Conservation (phyloP, 2,797 vertebrate species). For the Acanthornis magna region DNA sequence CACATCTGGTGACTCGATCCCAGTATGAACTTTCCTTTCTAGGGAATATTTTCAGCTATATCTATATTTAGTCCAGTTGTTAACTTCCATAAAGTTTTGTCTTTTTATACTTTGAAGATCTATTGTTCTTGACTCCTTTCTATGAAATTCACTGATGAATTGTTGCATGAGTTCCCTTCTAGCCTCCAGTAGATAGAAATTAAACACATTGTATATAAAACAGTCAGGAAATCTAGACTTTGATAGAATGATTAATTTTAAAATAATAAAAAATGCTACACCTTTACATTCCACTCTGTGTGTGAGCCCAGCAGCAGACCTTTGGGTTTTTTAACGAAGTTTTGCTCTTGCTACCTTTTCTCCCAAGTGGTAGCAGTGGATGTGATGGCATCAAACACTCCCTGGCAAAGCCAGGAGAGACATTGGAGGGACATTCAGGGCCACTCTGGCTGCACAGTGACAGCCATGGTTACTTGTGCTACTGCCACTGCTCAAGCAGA, state of each 20-base stretch:
- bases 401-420: not conserved
- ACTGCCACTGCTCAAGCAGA: not conserved
- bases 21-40: not conserved
- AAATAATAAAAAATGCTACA: not conserved
- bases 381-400: not conserved
- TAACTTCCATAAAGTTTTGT: not conserved
- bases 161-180: not conserved
- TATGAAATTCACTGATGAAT: not conserved
- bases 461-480: accelerated
- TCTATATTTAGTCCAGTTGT: not conserved
- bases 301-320: not conserved
- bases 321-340: not conserved
- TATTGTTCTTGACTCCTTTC: not conserved
- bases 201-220: not conserved
- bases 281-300: accelerated
- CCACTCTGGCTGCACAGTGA: accelerated
- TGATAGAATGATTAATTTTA: not conserved
- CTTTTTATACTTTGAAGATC: not conserved
- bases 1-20: accelerated
- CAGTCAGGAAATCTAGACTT: not conserved
- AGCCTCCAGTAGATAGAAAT: not conserved
- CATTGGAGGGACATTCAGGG: not conserved
- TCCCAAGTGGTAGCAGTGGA: not conserved
- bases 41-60: not conserved
- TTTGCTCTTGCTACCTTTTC: not conserved